A percentile compares a stretch with the other conserved stretches of the same genome.
Evolutionary conservation across 23 tunicate genomes (phyloP).

Genomic region (Diplosoma virens): DNA sequence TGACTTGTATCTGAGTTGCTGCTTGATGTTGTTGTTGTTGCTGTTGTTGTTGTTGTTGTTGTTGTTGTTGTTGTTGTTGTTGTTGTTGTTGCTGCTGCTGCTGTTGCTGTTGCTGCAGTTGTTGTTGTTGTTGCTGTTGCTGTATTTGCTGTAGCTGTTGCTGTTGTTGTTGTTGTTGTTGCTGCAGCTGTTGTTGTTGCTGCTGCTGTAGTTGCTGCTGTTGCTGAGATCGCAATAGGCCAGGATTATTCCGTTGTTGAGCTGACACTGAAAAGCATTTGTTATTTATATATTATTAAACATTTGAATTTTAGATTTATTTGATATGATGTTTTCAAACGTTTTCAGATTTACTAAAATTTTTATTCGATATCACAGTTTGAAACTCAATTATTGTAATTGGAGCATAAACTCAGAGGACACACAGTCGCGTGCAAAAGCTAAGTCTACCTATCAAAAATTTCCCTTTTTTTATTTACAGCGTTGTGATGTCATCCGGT

Average conservation of each 20-base stretch:
- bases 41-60: conserved; percentile 1
- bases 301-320: too few species aligned
- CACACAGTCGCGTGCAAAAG: too few species aligned
- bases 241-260: neutral
- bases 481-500: too few species aligned
- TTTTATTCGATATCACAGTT: too few species aligned
- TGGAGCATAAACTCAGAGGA: too few species aligned
- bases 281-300: too few species aligned
- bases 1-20: neutral
- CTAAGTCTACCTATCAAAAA: too few species aligned
- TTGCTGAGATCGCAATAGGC: neutral
- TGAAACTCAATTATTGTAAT: too few species aligned
- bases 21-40: conserved; percentile 3
- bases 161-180: conserved; percentile 6
- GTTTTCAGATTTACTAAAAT: too few species aligned
- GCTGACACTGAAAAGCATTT: neutral
- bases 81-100: conserved; percentile 15
- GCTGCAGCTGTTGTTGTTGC: conserved; percentile 1
- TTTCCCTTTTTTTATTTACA: too few species aligned
- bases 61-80: conserved; percentile 25
- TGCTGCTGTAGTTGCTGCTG: neutral
- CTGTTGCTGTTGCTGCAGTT: conserved; percentile 14
- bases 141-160: conserved; percentile 23
- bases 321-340: too few species aligned
- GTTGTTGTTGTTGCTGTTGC: conserved; percentile 24